phyloP scores from a whole-genome alignment of 1,140 invertebrate species.

The Hesperophylax magnus region DNA sequence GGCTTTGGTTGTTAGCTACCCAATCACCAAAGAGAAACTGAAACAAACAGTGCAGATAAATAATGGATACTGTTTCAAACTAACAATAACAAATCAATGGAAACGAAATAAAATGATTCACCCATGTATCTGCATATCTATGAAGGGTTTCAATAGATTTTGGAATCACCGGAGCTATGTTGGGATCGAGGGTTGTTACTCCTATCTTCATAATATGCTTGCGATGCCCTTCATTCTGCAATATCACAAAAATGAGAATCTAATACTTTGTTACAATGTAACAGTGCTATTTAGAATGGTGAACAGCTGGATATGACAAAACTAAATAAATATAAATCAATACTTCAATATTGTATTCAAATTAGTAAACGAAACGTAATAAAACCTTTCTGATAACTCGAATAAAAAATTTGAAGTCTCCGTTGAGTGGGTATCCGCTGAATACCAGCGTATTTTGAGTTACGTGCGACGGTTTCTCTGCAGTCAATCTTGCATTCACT shows the following conservation, averaged over 20 bases:
- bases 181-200: constrained; percentile 88
- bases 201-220: constrained; percentile 95
- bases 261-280: background rate
- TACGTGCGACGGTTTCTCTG: background rate
- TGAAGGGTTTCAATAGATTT: constrained; percentile 85
- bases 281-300: constrained; percentile 6
- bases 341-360: background rate
- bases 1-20: constrained; percentile 46
- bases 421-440: constrained; percentile 83
- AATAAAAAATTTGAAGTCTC: constrained; percentile 91
- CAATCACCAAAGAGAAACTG: constrained; percentile 46
- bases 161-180: constrained; percentile 83
- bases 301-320: background rate
- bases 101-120: constrained; percentile 23
- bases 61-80: background rate
- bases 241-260: background rate
- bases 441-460: constrained; percentile 69
- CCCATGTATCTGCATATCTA: constrained; percentile 86
- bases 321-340: background rate
- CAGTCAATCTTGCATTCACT: background rate
- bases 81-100: background rate
- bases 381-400: constrained; percentile 90
- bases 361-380: constrained; percentile 29
- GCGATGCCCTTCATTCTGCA: constrained; percentile 72
- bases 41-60: constrained; percentile 5